phyloP scores from a whole-genome alignment of 2,113 vertebrate species.

The Phalacrocorax carbo region DNA sequence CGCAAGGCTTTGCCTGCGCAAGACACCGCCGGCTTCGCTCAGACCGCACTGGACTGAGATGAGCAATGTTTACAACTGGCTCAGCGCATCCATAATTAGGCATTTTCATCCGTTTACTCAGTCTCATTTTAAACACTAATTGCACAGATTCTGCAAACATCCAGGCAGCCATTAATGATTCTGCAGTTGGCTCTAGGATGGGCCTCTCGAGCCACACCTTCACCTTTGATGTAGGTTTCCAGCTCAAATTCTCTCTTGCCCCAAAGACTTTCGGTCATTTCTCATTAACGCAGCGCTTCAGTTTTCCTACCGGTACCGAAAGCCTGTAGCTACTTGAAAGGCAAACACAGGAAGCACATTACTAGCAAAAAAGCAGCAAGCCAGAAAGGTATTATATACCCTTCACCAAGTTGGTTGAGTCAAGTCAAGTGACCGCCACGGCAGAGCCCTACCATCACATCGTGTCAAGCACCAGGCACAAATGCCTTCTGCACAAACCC shows the following conservation, averaged over 20 bases:
- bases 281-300: background rate
- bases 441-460: background rate
- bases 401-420: background rate
- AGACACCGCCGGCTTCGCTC: accelerated
- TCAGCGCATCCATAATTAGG: background rate
- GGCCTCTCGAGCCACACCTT: slow-evolving; percentile 8
- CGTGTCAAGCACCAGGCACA: background rate
- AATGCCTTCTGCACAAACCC: background rate
- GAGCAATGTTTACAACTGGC: background rate
- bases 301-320: background rate
- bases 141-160: background rate
- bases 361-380: background rate
- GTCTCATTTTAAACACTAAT: background rate
- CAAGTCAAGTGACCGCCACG: accelerated
- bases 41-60: background rate
- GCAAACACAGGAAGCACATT: background rate
- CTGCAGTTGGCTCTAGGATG: background rate
- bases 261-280: background rate
- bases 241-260: background rate
- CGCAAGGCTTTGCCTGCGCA: accelerated
- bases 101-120: background rate
- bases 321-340: slow-evolving; percentile 17
- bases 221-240: background rate
- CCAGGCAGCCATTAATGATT: background rate
- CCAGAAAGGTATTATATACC: background rate